Percentiles rank a stretch among this genome's conserved stretches.
Conservation (phyloP, 92 coral and sea anemone species). For the Umimayanthus chanpuru region DNA sequence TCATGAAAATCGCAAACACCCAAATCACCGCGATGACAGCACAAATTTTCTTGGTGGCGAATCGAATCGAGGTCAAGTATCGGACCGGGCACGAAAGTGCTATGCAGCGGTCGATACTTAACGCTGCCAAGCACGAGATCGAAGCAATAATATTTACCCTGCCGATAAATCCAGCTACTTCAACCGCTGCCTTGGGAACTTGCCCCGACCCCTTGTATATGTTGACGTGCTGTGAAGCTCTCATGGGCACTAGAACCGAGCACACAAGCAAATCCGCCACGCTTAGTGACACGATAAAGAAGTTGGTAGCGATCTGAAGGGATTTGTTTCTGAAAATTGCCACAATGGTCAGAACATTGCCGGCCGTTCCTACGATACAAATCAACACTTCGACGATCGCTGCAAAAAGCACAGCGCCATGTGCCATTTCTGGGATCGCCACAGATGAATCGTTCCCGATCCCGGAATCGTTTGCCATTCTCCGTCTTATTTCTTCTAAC, state of each 20-base stretch:
- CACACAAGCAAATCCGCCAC: slow-evolving; percentile 85
- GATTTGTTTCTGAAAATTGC: slow-evolving; percentile 68
- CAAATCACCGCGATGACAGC: slow-evolving; percentile 67
- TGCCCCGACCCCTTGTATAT: slow-evolving; percentile 37
- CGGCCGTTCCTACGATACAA: slow-evolving; percentile 67
- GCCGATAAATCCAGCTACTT: slow-evolving; percentile 86
- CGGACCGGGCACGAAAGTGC: slow-evolving; percentile 76
- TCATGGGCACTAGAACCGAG: slow-evolving; percentile 83
- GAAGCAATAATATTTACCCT: slow-evolving; percentile 90
- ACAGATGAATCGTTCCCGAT: neutral
- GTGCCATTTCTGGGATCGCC: slow-evolving; percentile 47
- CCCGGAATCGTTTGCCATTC: neutral
- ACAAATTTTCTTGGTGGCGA: slow-evolving; percentile 62
- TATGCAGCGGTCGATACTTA: slow-evolving; percentile 85
- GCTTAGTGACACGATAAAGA: slow-evolving; percentile 74
- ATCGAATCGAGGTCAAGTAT: slow-evolving; percentile 79
- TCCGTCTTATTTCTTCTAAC: neutral
- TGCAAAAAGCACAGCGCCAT: slow-evolving; percentile 66
- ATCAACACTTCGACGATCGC: slow-evolving; percentile 75
- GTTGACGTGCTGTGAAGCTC: slow-evolving; percentile 84
- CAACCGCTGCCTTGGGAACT: slow-evolving; percentile 61
- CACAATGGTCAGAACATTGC: slow-evolving; percentile 73
- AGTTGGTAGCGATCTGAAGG: slow-evolving; percentile 81
- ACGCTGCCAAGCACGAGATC: slow-evolving; percentile 79
- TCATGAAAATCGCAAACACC: slow-evolving; percentile 67